Percentiles rank a stretch among this genome's conserved stretches.
These are phyloP conservation scores for Melanocharis versteri DNA, from an alignment of 2,113 vertebrate genomes.

Conservation along the genomic window DNA sequence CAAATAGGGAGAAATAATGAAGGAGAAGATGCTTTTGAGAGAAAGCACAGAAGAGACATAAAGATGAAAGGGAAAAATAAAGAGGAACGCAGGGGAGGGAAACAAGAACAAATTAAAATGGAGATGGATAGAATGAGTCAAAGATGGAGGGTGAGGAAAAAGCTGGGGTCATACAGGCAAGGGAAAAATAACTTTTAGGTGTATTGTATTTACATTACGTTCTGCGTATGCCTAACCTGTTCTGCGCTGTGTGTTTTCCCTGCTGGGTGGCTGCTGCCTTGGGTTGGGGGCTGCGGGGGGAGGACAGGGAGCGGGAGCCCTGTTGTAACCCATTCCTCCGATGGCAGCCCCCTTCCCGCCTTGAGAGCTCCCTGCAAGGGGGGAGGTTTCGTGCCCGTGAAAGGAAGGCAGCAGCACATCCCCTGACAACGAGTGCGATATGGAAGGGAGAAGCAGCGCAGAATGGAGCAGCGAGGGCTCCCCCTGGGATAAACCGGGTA, in stretches of 20 bases:
- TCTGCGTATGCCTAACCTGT: neutral
- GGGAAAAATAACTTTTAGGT: conserved; percentile 19
- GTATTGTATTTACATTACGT: neutral
- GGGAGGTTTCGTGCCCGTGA: neutral
- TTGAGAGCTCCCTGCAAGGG: neutral
- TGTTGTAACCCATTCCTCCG: rapidly evolving
- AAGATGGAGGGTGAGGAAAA: conserved; percentile 38
- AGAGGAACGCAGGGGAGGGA: neutral
- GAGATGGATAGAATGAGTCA: conserved; percentile 63
- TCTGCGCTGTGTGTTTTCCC: neutral
- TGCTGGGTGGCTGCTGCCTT: neutral
- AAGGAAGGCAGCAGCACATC: neutral
- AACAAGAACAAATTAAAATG: conserved; percentile 44
- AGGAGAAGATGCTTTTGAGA: conserved; percentile 43
- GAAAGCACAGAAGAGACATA: conserved; percentile 7
- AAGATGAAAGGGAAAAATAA: conserved; percentile 58
- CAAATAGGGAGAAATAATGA: conserved; percentile 22
- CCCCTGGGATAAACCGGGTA: conserved; percentile 33
- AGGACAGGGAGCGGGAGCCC: neutral
- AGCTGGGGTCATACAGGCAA: neutral
- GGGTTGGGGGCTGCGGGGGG: neutral
- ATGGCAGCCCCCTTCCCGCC: neutral
- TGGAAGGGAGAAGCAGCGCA: neutral
- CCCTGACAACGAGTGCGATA: neutral
- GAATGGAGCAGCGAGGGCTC: conserved; percentile 22